Percentiles rank a stretch among this genome's conserved stretches.
phyloP scores from a whole-genome alignment of 2,797 vertebrate species.

The Neosilurus mollespiculum region DNA sequence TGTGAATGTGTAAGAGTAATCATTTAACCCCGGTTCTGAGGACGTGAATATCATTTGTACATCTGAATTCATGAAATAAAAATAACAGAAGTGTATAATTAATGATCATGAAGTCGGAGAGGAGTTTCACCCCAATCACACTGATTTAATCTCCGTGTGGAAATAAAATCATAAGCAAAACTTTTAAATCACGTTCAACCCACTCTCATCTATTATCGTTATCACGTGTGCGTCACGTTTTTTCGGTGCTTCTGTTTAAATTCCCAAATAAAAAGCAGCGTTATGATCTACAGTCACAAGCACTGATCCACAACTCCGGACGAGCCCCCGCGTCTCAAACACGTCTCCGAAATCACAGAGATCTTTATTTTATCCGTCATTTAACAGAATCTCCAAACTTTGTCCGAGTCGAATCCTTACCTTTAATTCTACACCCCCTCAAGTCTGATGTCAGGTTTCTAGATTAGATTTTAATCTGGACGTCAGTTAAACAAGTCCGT shows the following conservation, averaged over 20 bases:
- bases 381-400: not conserved
- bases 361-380: not conserved
- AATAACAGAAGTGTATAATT: not conserved
- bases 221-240: not conserved
- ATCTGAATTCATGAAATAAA: not conserved
- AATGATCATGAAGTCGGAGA: not conserved
- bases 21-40: not conserved
- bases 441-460: not conserved
- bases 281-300: too few species aligned
- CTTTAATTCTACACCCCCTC: not conserved
- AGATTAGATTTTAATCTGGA: too few species aligned
- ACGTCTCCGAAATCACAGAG: not conserved
- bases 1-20: not conserved
- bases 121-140: not conserved
- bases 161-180: not conserved
- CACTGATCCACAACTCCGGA: not conserved
- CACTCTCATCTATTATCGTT: not conserved
- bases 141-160: fast-evolving
- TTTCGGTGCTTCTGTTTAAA: too few species aligned
- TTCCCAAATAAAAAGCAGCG: too few species aligned
- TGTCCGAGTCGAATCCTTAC: not conserved
- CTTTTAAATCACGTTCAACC: too few species aligned
- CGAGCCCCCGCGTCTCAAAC: not conserved
- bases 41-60: not conserved
- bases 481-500: not conserved